Percentiles rank a stretch among this genome's conserved stretches.
Conservation (phyloP, 1,140 invertebrate species). For the Drosophila serrata region DNA sequence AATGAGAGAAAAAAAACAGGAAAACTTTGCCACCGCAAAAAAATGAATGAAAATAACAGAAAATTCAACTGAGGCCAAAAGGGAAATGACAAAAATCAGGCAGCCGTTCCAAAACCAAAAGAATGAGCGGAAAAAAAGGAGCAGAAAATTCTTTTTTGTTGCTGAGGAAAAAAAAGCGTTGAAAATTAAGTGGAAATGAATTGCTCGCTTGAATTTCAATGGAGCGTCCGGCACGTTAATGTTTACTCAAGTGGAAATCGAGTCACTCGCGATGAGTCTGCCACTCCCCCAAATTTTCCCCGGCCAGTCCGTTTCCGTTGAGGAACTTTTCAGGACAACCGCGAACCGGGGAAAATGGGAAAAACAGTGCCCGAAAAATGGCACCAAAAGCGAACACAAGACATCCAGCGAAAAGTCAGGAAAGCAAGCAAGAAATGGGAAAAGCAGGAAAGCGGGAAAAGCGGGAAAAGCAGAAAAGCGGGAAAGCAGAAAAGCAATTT, state of each 20-base stretch:
- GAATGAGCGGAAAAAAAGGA: constrained; percentile 36
- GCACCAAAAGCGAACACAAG: constrained; percentile 19
- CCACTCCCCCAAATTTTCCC: constrained; percentile 29
- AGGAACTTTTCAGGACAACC: constrained; percentile 48
- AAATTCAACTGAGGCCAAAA: constrained; percentile 24
- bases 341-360: constrained; percentile 1
- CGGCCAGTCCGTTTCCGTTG: constrained; percentile 47
- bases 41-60: neutral
- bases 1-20: constrained; percentile 24
- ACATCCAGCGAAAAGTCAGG: constrained; percentile 23
- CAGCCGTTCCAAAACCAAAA: constrained; percentile 48
- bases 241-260: constrained; percentile 82
- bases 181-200: constrained; percentile 84
- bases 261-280: constrained; percentile 65
- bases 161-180: constrained; percentile 57
- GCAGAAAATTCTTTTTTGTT: constrained; percentile 16
- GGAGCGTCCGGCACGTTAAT: constrained; percentile 80
- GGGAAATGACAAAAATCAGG: constrained; percentile 49
- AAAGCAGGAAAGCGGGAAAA: constrained; percentile 19
- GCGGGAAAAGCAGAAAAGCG: constrained; percentile 25
- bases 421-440: neutral
- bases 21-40: constrained; percentile 50
- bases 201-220: constrained; percentile 84
- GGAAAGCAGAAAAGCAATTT: constrained; percentile 46
- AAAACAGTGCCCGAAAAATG: constrained; percentile 28